These are phyloP conservation scores for Cremastinae sp. DNA, from an alignment of 2,888 invertebrate species.

Conservation along the genomic window DNA sequence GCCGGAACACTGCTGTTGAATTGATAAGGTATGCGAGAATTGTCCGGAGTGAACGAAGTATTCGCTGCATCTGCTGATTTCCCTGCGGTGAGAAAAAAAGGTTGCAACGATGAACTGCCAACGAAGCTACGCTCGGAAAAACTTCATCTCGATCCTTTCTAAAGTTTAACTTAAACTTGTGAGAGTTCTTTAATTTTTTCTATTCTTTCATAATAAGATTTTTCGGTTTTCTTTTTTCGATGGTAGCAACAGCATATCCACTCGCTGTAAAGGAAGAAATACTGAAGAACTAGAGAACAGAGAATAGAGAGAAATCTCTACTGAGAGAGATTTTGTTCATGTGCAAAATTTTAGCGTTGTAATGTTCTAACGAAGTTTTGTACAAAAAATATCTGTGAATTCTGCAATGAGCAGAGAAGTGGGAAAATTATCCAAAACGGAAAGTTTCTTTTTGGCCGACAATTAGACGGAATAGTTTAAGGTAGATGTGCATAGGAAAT, in stretches of 20 bases:
- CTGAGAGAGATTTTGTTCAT: constrained; percentile 41
- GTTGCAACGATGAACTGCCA: constrained; percentile 44
- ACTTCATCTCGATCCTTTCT: neutral
- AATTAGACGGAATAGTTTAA: constrained; percentile 27
- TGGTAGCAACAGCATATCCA: neutral
- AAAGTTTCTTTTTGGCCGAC: constrained; percentile 32
- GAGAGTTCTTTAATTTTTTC: neutral
- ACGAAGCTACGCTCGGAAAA: constrained; percentile 23
- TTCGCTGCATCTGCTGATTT: constrained; percentile 57
- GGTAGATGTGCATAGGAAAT: constrained; percentile 22
- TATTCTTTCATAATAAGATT: neutral
- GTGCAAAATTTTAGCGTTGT: constrained; percentile 25
- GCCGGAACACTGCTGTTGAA: constrained; percentile 35
- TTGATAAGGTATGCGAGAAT: constrained; percentile 3
- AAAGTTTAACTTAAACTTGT: neutral
- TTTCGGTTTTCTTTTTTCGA: neutral
- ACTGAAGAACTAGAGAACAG: neutral
- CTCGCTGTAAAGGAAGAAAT: too few relatives aligned
- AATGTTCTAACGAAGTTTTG: constrained; percentile 46
- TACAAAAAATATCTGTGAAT: constrained; percentile 31
- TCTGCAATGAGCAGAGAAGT: constrained; percentile 40
- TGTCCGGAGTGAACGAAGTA: constrained; percentile 37
- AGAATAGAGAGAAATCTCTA: constrained; percentile 8
- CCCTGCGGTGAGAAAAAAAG: constrained; percentile 57
- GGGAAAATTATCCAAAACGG: constrained; percentile 49